Evolutionary conservation across 2,888 invertebrate species (phyloP).

Genomic region (Choristoneura rosaceana): DNA sequence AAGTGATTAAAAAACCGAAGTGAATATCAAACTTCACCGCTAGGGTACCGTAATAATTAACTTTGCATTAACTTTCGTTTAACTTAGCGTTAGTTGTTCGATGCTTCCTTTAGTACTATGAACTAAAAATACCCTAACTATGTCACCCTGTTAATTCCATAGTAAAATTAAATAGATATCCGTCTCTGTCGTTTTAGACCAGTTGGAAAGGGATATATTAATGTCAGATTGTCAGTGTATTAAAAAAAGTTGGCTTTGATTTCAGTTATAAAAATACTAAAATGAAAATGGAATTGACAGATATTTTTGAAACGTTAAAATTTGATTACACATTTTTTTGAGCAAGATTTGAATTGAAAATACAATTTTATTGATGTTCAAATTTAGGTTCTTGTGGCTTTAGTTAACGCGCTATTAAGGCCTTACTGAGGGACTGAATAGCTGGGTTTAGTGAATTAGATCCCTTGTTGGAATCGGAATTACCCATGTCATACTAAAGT

Average conservation of each 20-base stretch:
- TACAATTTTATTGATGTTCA: neutral
- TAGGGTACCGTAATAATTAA: constrained; percentile 14
- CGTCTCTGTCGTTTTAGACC: neutral
- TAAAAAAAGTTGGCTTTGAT: neutral
- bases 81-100: constrained; percentile 42
- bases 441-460: too few relatives aligned
- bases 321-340: neutral
- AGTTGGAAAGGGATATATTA: neutral
- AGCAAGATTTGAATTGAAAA: neutral
- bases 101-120: constrained; percentile 61
- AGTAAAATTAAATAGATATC: neutral
- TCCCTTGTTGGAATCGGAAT: too few relatives aligned
- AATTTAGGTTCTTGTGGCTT: neutral
- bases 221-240: neutral
- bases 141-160: constrained; percentile 67
- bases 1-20: neutral
- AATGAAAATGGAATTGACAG: neutral
- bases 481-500: too few relatives aligned
- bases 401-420: too few relatives aligned
- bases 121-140: constrained; percentile 49
- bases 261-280: neutral
- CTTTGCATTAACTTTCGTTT: constrained; percentile 34
- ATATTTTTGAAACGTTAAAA: neutral
- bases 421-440: too few relatives aligned
- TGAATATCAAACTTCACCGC: neutral